phyloP scores from a whole-genome alignment of 2,797 vertebrate genomes.

The Tapirus indicus region DNA sequence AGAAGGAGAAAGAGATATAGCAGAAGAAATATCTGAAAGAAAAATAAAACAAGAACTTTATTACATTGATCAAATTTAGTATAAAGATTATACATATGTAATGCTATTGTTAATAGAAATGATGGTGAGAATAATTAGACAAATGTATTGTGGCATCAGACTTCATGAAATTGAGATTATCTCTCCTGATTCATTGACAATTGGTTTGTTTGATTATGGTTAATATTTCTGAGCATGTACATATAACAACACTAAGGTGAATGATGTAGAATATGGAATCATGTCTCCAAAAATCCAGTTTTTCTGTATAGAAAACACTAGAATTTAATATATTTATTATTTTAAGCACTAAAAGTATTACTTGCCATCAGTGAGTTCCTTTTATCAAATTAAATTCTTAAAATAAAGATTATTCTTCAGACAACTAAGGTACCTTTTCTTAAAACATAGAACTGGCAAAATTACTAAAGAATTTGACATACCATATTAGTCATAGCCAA shows the following conservation, averaged over 20 bases:
- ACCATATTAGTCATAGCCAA: slow-evolving; percentile 17
- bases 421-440: background rate
- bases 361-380: background rate
- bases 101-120: background rate
- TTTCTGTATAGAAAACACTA: background rate
- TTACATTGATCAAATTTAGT: background rate
- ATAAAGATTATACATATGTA: background rate
- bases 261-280: background rate
- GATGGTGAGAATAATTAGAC: background rate
- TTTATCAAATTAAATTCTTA: background rate
- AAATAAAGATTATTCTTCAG: background rate
- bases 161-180: background rate
- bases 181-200: background rate
- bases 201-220: background rate
- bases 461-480: slow-evolving; percentile 55
- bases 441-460: slow-evolving; percentile 35
- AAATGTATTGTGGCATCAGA: background rate
- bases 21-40: background rate
- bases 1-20: background rate
- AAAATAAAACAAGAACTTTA: background rate
- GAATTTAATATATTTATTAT: background rate
- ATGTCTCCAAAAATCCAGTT: background rate
- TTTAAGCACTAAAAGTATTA: background rate
- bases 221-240: background rate
- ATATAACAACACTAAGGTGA: background rate